phyloP scores from a whole-genome alignment of 1,140 invertebrate species.

The Drosophila pallidifrons region DNA sequence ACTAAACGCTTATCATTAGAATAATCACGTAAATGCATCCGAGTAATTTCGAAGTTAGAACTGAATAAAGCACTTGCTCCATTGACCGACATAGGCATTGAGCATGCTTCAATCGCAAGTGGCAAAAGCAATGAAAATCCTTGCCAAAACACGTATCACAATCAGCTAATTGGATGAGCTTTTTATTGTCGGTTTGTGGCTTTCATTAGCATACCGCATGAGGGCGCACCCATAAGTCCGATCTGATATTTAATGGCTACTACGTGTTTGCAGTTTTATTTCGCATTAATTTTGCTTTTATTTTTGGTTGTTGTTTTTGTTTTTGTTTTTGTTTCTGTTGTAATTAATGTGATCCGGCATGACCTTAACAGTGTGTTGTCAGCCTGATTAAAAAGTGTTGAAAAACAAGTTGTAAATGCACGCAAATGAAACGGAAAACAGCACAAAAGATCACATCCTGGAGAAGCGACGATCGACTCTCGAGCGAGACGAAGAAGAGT shows the following conservation, averaged over 20 bases:
- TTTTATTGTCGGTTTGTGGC: conserved; percentile 60
- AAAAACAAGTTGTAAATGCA: conserved; percentile 73
- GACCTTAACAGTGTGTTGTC: conserved; percentile 79
- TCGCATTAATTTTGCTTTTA: conserved; percentile 40
- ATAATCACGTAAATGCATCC: not conserved
- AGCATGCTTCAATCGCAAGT: conserved; percentile 61
- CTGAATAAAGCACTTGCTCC: conserved; percentile 56
- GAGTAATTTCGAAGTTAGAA: not conserved
- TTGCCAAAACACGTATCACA: conserved; percentile 78
- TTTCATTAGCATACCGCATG: conserved; percentile 73
- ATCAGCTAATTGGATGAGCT: conserved; percentile 76
- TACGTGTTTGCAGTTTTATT: conserved; percentile 66
- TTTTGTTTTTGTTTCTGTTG: conserved; percentile 18
- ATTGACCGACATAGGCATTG: conserved; percentile 58
- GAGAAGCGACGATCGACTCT: not conserved
- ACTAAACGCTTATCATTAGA: conserved; percentile 26
- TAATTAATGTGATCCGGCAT: conserved; percentile 77
- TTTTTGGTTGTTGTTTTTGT: not conserved
- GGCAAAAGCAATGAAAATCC: conserved; percentile 36
- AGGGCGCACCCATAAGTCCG: conserved; percentile 41
- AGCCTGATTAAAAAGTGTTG: conserved; percentile 79
- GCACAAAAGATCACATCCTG: conserved; percentile 26
- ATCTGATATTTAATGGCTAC: conserved; percentile 63
- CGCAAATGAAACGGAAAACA: conserved; percentile 63
- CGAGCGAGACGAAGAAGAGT: conserved; percentile 9